Evolutionary conservation across 2,888 invertebrate genomes (phyloP).

Genomic region (Agriopis aurantiaria): DNA sequence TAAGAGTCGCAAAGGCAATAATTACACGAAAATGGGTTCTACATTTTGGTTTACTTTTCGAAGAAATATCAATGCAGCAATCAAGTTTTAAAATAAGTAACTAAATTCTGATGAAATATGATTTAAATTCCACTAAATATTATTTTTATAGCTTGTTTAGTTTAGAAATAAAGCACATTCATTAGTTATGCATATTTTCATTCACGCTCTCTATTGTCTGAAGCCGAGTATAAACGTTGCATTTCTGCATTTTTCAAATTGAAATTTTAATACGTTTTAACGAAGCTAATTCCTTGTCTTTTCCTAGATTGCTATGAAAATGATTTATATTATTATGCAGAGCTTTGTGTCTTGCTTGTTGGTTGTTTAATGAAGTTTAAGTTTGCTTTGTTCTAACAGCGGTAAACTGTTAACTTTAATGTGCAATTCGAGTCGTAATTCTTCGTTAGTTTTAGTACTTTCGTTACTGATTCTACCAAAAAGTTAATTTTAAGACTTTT

Average conservation of each 20-base stretch:
- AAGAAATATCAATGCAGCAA: no score
- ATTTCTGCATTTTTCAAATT: conserved; percentile 10
- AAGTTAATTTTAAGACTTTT: not conserved
- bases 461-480: not conserved
- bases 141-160: no score
- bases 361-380: conserved; percentile 13
- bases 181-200: conserved; percentile 6
- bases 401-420: conserved; percentile 14
- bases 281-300: conserved; percentile 18
- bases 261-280: conserved; percentile 20
- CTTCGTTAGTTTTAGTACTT: conserved; percentile 9
- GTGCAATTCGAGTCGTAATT: conserved; percentile 7
- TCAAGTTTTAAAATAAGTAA: no score
- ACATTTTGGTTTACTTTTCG: no score
- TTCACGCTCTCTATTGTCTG: not conserved
- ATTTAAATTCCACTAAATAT: no score
- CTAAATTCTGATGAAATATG: no score
- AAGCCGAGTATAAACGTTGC: not conserved
- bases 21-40: no score
- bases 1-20: no score
- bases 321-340: conserved; percentile 16
- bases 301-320: conserved; percentile 15
- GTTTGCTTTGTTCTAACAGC: conserved; percentile 21
- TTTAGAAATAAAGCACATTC: no score
- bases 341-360: conserved; percentile 13